A percentile compares a stretch with the other conserved stretches of the same genome.
Conservation (phyloP, 2,797 vertebrate species). For the Periparus ater region DNA sequence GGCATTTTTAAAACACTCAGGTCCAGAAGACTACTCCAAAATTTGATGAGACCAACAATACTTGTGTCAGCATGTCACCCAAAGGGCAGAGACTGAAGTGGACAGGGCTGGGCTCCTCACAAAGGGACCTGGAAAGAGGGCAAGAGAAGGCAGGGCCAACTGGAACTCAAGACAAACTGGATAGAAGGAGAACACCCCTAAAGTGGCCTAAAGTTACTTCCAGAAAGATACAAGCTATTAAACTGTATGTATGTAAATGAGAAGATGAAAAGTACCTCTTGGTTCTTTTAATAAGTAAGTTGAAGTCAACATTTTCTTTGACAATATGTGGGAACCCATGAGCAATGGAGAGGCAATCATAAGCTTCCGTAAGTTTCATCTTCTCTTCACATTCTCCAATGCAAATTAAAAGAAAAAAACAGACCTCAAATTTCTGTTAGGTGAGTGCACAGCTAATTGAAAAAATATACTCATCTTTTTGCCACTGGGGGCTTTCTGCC, state of each 20-base stretch:
- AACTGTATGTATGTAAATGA: too few relatives aligned
- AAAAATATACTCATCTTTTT: not conserved
- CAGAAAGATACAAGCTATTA: not conserved
- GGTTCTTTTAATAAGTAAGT: not conserved
- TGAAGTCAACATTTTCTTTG: not conserved
- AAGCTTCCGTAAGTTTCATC: not conserved
- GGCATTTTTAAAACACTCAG: too few relatives aligned
- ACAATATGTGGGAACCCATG: not conserved
- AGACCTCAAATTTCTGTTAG: not conserved
- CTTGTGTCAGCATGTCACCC: too few relatives aligned
- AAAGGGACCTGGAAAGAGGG: too few relatives aligned
- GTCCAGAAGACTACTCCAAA: too few relatives aligned
- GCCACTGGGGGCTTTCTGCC: not conserved
- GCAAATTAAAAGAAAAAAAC: not conserved
- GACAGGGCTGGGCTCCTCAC: too few relatives aligned
- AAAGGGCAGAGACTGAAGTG: too few relatives aligned
- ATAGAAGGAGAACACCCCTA: not conserved
- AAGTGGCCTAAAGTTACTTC: not conserved
- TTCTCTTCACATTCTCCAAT: not conserved
- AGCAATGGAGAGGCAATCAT: not conserved
- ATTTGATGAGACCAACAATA: too few relatives aligned
- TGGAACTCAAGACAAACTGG: too few relatives aligned
- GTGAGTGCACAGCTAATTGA: not conserved
- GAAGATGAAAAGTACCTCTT: not conserved
- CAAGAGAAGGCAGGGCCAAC: too few relatives aligned